Evolutionary conservation across 1,140 invertebrate genomes (phyloP).

Genomic region (Tetragnatha versicolor): DNA sequence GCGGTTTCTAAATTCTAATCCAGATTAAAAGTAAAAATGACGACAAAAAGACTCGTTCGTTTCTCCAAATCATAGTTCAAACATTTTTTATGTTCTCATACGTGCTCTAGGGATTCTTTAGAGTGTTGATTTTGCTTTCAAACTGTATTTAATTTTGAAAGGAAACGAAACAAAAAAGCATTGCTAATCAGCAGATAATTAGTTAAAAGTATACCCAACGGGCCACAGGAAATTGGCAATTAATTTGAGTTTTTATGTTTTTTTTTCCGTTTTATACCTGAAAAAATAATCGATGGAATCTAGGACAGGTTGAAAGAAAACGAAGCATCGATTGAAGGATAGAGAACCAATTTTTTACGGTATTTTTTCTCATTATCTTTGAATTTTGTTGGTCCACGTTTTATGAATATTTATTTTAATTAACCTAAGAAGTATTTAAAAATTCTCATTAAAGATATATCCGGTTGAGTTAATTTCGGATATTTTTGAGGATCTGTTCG

Average conservation of each 20-base stretch:
- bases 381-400: too few relatives aligned
- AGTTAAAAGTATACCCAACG: not conserved
- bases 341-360: too few relatives aligned
- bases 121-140: not conserved
- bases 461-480: too few relatives aligned
- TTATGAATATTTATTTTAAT: too few relatives aligned
- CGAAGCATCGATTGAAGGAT: too few relatives aligned
- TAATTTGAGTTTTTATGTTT: slow-evolving; percentile 5
- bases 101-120: not conserved
- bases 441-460: too few relatives aligned
- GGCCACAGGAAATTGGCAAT: slow-evolving; percentile 1
- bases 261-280: too few relatives aligned
- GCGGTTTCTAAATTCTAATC: not conserved
- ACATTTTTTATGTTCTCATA: not conserved
- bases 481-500: too few relatives aligned
- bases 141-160: not conserved
- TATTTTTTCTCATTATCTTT: too few relatives aligned
- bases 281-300: too few relatives aligned
- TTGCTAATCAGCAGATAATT: slow-evolving; percentile 19
- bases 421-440: too few relatives aligned
- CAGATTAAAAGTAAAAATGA: not conserved
- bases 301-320: too few relatives aligned
- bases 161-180: not conserved
- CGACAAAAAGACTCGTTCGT: not conserved
- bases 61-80: not conserved